These are phyloP conservation scores for Labeo catla DNA, from an alignment of 2,113 vertebrate species.

Conservation along the genomic window DNA sequence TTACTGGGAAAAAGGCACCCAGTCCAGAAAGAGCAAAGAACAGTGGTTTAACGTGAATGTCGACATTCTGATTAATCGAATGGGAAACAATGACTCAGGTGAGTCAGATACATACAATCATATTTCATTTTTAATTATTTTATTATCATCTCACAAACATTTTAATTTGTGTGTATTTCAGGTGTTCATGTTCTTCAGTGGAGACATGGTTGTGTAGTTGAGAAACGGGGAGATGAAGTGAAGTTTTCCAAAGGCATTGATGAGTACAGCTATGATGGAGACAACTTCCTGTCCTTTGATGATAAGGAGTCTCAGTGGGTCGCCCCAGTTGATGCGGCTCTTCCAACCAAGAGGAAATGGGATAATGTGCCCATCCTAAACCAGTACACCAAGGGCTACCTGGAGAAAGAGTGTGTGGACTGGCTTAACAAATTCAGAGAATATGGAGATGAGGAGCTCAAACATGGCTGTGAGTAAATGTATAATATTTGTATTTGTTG, in stretches of 20 bases:
- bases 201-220: constrained; percentile 57
- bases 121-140: too few relatives aligned
- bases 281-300: constrained; percentile 58
- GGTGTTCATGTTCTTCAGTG: constrained; percentile 60
- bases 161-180: not conserved
- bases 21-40: constrained; percentile 39
- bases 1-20: not conserved
- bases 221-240: not conserved
- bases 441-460: not conserved
- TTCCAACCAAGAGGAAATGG: constrained; percentile 58
- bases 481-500: not conserved
- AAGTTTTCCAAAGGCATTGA: not conserved
- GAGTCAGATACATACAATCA: not conserved
- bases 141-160: not conserved
- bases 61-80: constrained; percentile 55
- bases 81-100: constrained; percentile 48
- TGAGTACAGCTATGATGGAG: constrained; percentile 58
- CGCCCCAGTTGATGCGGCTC: constrained; percentile 35
- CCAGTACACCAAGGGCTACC: constrained; percentile 52
- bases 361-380: constrained; percentile 49
- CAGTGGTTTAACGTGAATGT: constrained; percentile 64
- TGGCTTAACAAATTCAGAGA: not conserved
- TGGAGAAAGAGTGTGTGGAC: not conserved
- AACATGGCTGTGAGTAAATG: not conserved
- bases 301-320: constrained; percentile 34